Conservation (phyloP, 2,113 vertebrate genomes). For the Nanorana parkeri region DNA sequence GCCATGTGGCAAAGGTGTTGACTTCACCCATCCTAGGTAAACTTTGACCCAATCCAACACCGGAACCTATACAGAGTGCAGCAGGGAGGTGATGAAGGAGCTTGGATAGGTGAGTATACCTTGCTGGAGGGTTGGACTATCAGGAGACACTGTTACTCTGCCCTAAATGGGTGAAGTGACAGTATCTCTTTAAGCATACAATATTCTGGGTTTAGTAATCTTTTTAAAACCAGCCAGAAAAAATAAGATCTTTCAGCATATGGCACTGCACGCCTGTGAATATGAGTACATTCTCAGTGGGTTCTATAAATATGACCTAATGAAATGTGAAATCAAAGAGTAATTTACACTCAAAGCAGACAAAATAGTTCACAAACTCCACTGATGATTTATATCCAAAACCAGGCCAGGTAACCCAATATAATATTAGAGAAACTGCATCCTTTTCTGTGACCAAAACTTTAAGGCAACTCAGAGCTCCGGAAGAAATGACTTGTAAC, state of each 20-base stretch:
- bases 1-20: no score
- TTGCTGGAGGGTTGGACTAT: no score
- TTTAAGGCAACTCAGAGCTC: neutral
- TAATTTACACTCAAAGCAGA: neutral
- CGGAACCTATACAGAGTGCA: no score
- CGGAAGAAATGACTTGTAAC: no score
- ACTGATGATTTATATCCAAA: no score
- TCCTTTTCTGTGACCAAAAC: neutral
- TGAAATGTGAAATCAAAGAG: constrained; percentile 30
- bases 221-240: neutral
- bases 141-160: no score
- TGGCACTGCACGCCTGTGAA: neutral
- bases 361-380: neutral
- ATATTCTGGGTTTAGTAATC: neutral
- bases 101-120: no score
- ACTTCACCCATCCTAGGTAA: no score
- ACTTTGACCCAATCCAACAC: no score
- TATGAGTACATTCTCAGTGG: constrained; percentile 20
- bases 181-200: neutral
- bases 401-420: no score
- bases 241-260: constrained; percentile 34
- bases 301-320: constrained; percentile 33
- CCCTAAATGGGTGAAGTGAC: no score
- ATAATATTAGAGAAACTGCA: neutral
- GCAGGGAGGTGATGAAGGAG: no score